Evolutionary conservation across 2,888 invertebrate species (phyloP).

Genomic region (Drosophila silvestris): DNA sequence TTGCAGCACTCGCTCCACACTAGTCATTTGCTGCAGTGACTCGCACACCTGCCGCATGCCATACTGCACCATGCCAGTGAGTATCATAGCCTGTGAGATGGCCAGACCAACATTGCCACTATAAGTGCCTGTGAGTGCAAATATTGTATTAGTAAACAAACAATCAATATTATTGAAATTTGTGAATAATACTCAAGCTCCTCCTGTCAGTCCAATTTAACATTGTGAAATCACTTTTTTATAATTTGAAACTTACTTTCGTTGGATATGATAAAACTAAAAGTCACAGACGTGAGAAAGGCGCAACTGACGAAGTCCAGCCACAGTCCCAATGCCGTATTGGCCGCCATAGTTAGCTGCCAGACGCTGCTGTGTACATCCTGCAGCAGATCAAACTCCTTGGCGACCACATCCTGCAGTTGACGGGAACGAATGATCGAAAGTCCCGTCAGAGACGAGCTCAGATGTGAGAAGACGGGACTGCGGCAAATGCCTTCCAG

Average conservation of each 20-base stretch:
- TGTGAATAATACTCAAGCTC: neutral
- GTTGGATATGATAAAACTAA: slow-evolving; percentile 88
- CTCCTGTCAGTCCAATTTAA: neutral
- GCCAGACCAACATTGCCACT: slow-evolving; percentile 90
- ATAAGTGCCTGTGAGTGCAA: slow-evolving; percentile 84
- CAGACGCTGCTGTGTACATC: slow-evolving; percentile 86
- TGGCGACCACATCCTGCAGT: slow-evolving; percentile 89
- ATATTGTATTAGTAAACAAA: neutral
- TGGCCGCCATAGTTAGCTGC: slow-evolving; percentile 83
- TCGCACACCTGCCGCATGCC: slow-evolving; percentile 90
- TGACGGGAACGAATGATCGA: slow-evolving; percentile 93
- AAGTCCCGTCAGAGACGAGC: slow-evolving; percentile 94
- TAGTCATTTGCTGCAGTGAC: slow-evolving; percentile 90
- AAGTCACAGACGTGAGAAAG: slow-evolving; percentile 89
- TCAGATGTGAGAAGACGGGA: slow-evolving; percentile 96
- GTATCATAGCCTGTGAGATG: slow-evolving; percentile 89
- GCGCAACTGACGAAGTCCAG: slow-evolving; percentile 90
- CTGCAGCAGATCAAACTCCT: slow-evolving; percentile 91
- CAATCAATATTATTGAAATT: neutral
- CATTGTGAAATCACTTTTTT: neutral
- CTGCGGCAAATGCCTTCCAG: slow-evolving; percentile 91
- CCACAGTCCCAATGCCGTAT: slow-evolving; percentile 90
- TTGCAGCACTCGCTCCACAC: slow-evolving; percentile 90
- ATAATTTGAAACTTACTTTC: slow-evolving; percentile 86
- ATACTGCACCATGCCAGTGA: slow-evolving; percentile 90